A percentile compares a stretch with the other conserved stretches of the same genome.
phyloP scores from a whole-genome alignment of 2,888 invertebrate species.

The Pandemis corylana region DNA sequence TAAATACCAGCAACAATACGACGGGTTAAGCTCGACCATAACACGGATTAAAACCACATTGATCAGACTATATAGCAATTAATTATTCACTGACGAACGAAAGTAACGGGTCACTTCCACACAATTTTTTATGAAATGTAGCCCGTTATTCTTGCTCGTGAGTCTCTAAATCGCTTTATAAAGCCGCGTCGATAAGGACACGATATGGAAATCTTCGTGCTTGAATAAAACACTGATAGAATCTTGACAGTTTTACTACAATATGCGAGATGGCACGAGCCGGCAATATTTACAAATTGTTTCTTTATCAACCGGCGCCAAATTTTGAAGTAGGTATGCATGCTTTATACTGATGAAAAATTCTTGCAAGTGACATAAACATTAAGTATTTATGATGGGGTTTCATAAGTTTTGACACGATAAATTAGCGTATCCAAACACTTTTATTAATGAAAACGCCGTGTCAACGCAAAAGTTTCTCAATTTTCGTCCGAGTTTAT shows the following conservation, averaged over 20 bases:
- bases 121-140: too few relatives aligned
- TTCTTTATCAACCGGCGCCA: neutral
- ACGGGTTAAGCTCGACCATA: constrained; percentile 17
- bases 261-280: too few relatives aligned
- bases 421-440: constrained; percentile 17
- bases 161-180: too few relatives aligned
- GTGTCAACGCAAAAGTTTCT: constrained; percentile 45
- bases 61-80: constrained; percentile 3
- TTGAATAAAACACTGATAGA: neutral
- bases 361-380: neutral
- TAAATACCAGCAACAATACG: constrained; percentile 15
- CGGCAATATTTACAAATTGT: neutral
- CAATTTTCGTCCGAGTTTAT: constrained; percentile 46
- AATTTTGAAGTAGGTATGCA: neutral
- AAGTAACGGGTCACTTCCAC: too few relatives aligned
- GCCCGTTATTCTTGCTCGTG: too few relatives aligned
- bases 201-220: neutral
- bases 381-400: neutral
- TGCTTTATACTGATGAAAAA: constrained; percentile 1
- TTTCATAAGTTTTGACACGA: neutral
- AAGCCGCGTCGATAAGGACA: neutral
- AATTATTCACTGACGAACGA: neutral
- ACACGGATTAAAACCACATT: constrained; percentile 19
- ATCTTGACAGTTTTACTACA: neutral
- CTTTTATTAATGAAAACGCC: constrained; percentile 43